Base-by-base conservation (phyloP, 92 coral and sea anemone species). In the Nematostella vectensis region DNA sequence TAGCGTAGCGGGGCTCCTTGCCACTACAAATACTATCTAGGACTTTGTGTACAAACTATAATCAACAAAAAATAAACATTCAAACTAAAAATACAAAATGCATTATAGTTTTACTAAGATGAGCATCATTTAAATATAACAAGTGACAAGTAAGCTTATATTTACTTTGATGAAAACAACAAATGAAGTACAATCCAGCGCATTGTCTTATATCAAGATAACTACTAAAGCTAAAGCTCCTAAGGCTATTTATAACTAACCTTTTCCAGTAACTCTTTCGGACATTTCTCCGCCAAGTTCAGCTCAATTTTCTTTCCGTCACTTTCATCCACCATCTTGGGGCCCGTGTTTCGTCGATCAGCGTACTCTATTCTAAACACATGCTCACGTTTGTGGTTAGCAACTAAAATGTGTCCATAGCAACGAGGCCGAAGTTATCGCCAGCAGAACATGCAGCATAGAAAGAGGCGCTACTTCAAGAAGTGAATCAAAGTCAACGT, bases 321-420 rank as follows among this genome's bases (percentile, higher is more conserved):
- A n/a, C 37, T 71, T 50, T 64, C 77, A 58, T 87, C 88, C 78
- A 87, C 99, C 99, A 93, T 93, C 31, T 86, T 1, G 13, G 53
- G 27, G 72, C 70, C 94, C 63, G 75, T 71, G 64, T 59, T 12
- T 44, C 23, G 4, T 0, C 21, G 37, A 8, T 17, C 65, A 71
- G 86, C 58, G 50, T 48, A 29, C 48, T 16, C 40, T 23, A 12
- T n/a, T n/a, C n/a, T n/a, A n/a, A n/a, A n/a, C n/a, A n/a, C n/a
- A n/a, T n/a, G n/a, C n/a, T n/a, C n/a, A n/a, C n/a, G n/a, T 47
- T 25, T 39, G 2, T 55, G 45, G 79, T 11, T 80, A 68, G 86
- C 77, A 83, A 89, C 97, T 47, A 29, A 2, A 54, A 63, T 12
- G 71, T 77, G 78, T 71, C 80, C 83, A 62, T 88, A 78, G 94